These are phyloP conservation scores for Clarias platycephalus DNA, from an alignment of 2,797 vertebrate genomes.

Conservation along the genomic window DNA sequence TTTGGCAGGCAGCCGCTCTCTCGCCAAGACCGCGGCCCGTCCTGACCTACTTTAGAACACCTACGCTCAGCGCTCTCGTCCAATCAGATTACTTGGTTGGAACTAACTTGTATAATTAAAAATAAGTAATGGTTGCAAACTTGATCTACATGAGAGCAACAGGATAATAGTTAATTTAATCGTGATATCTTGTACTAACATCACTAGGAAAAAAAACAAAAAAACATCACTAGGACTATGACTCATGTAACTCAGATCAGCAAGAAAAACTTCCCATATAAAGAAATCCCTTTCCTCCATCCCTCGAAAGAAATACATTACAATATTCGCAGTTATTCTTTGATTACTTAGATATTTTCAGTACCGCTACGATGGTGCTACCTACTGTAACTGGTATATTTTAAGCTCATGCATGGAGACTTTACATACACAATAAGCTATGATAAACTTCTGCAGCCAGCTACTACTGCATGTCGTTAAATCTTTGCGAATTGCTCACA, in stretches of 20 bases:
- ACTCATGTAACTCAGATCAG: background rate
- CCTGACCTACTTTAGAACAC: too few species aligned
- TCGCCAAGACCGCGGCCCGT: too few species aligned
- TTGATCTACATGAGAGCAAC: background rate
- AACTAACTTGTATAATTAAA: too few species aligned
- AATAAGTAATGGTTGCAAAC: background rate
- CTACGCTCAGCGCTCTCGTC: too few species aligned
- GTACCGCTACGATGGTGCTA: background rate
- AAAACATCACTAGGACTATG: too few species aligned
- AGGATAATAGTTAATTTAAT: background rate
- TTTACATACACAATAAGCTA: background rate
- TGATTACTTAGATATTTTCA: background rate
- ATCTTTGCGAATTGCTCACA: slow-evolving; percentile 50
- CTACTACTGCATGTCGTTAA: slow-evolving; percentile 33
- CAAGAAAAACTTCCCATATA: background rate
- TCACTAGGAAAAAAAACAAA: background rate
- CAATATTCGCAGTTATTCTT: background rate
- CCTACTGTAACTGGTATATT: background rate
- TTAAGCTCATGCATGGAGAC: background rate
- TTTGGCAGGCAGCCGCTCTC: too few species aligned
- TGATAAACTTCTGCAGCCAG: background rate
- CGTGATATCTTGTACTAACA: background rate
- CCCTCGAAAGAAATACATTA: background rate
- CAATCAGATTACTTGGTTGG: too few species aligned
- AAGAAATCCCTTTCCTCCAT: background rate